Evolutionary conservation across 2,797 vertebrate genomes (phyloP).

Genomic region (Lates japonicus): DNA sequence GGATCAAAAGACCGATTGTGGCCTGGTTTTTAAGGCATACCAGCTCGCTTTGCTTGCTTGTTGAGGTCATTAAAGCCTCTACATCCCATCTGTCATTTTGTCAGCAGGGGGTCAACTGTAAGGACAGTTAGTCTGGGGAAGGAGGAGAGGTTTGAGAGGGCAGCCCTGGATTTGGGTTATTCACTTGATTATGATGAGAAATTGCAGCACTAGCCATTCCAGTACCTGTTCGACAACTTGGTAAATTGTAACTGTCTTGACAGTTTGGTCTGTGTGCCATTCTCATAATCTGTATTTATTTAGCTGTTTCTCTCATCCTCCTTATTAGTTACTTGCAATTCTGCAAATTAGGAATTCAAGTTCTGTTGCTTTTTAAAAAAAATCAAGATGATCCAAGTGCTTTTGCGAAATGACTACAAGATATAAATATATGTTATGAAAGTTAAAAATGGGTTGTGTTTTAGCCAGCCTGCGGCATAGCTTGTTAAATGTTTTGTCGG

Average conservation of each 20-base stretch:
- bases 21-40: conserved; percentile 56
- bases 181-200: background rate
- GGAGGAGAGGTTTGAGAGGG: background rate
- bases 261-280: background rate
- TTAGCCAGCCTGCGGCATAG: conserved; percentile 25
- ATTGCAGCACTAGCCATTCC: background rate
- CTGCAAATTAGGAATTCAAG: conserved; percentile 19
- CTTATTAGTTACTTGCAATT: conserved; percentile 3
- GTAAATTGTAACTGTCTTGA: background rate
- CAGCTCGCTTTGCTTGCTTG: conserved; percentile 44
- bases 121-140: conserved; percentile 38
- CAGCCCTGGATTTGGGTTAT: background rate
- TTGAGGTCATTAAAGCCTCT: conserved; percentile 64
- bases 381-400: conserved; percentile 33
- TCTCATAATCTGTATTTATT: background rate
- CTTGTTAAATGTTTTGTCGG: conserved; percentile 55
- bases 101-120: conserved; percentile 66
- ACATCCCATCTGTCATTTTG: conserved; percentile 79
- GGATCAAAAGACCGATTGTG: conserved; percentile 64
- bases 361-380: conserved; percentile 23
- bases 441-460: conserved; percentile 33
- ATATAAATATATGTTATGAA: conserved; percentile 34
- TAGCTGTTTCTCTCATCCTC: background rate
- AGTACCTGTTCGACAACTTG: background rate
- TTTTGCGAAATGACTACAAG: conserved; percentile 39